These are phyloP conservation scores for Hozukius guyotensis DNA, from an alignment of 2,797 vertebrate genomes.

Conservation along the genomic window DNA sequence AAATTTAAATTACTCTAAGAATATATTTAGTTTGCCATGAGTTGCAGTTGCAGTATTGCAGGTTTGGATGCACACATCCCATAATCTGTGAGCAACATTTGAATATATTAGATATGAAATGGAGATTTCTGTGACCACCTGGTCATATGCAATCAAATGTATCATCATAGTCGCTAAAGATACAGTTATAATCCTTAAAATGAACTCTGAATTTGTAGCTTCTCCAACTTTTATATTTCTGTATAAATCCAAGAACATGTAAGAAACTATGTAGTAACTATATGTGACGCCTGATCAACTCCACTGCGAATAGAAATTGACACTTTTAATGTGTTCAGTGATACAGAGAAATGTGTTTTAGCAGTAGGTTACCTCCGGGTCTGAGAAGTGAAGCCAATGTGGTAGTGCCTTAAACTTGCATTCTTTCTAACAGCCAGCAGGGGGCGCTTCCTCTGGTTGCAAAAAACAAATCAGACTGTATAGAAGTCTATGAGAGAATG, in stretches of 20 bases:
- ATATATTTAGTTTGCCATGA: not conserved
- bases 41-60: not conserved
- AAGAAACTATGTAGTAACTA: not conserved
- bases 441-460: too few relatives aligned
- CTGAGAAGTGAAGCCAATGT: too few relatives aligned
- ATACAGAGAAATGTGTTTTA: too few relatives aligned
- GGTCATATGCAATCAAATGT: not conserved
- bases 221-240: not conserved
- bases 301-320: too few relatives aligned
- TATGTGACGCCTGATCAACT: too few relatives aligned
- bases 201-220: not conserved
- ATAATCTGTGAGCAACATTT: not conserved
- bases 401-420: accelerated
- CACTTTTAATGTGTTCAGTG: too few relatives aligned
- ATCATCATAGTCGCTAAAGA: not conserved
- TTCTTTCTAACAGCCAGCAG: too few relatives aligned
- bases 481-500: too few relatives aligned
- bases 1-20: not conserved
- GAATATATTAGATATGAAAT: not conserved
- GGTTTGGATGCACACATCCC: not conserved
- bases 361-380: too few relatives aligned
- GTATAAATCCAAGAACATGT: not conserved
- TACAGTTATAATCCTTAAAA: not conserved
- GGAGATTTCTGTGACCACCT: not conserved
- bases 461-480: too few relatives aligned